These are phyloP conservation scores for Mylabris phalerata DNA, from an alignment of 1,140 invertebrate species.

Conservation along the genomic window DNA sequence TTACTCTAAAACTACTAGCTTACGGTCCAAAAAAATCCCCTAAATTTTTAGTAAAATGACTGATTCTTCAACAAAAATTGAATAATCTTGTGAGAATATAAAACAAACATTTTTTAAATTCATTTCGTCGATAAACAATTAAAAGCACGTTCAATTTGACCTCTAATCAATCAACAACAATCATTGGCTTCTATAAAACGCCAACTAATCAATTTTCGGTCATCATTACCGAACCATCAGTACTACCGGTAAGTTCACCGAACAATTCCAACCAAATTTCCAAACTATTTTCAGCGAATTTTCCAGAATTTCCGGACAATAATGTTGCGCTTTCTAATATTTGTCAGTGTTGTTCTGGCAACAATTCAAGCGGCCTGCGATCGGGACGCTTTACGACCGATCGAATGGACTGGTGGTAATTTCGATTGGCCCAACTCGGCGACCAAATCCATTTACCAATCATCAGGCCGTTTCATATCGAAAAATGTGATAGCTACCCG, in stretches of 20 bases:
- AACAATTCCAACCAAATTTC: slow-evolving; percentile 4
- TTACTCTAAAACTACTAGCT: no score
- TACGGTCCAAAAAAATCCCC: no score
- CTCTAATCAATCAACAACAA: background rate
- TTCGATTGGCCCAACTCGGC: slow-evolving; percentile 50
- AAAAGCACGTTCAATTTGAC: background rate
- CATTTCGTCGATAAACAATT: no score
- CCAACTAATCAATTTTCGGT: background rate
- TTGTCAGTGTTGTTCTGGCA: slow-evolving; percentile 6
- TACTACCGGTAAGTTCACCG: background rate
- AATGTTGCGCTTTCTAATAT: background rate
- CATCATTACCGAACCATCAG: background rate
- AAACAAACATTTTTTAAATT: no score
- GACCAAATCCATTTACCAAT: slow-evolving; percentile 48
- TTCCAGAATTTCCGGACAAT: background rate
- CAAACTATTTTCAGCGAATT: background rate
- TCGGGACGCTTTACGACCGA: slow-evolving; percentile 14
- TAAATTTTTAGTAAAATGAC: no score
- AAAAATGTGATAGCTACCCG: slow-evolving; percentile 57
- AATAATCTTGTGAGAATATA: no score
- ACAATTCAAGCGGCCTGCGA: slow-evolving; percentile 15
- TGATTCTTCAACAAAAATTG: no score
- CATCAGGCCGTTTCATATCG: slow-evolving; percentile 47
- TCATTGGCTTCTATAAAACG: background rate
- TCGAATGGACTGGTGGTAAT: slow-evolving; percentile 34